phyloP scores from a whole-genome alignment of 2,797 vertebrate species.

The Okamejei kenojei region DNA sequence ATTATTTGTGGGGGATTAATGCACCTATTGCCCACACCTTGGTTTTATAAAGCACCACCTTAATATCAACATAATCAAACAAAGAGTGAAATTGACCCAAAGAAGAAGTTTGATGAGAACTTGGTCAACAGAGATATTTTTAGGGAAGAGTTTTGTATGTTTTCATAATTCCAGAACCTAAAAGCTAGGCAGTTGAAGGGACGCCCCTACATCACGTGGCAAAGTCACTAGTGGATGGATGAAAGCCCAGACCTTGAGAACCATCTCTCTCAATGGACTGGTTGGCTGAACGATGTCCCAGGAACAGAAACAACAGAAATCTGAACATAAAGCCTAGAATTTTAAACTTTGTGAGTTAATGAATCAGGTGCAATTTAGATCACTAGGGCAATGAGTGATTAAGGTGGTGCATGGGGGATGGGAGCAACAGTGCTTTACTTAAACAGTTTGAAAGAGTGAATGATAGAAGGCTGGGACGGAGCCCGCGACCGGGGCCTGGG shows the following conservation, averaged over 20 bases:
- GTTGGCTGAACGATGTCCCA: not conserved
- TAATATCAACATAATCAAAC: not conserved
- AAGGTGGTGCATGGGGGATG: not conserved
- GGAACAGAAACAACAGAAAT: not conserved
- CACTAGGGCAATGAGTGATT: not conserved
- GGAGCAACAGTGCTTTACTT: not conserved
- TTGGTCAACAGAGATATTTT: not conserved
- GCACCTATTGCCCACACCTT: not conserved
- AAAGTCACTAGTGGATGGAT: not conserved
- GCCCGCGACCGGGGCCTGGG: too few relatives aligned
- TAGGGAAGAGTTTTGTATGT: not conserved
- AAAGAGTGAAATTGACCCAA: not conserved
- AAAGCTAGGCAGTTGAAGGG: not conserved
- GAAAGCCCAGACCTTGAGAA: not conserved
- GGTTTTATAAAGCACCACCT: not conserved
- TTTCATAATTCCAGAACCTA: not conserved
- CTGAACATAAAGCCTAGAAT: not conserved
- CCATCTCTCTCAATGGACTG: not conserved
- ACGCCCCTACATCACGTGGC: not conserved
- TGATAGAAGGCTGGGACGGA: not conserved
- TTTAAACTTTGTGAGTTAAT: not conserved
- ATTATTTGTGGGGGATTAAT: not conserved
- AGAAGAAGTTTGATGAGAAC: not conserved
- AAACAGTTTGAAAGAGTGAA: not conserved
- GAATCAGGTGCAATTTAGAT: not conserved